Evolutionary conservation across 2,888 invertebrate species (phyloP), one percentile per base, ranked within the genome.

Genomic region (Opisthograptis luteolata): DNA sequence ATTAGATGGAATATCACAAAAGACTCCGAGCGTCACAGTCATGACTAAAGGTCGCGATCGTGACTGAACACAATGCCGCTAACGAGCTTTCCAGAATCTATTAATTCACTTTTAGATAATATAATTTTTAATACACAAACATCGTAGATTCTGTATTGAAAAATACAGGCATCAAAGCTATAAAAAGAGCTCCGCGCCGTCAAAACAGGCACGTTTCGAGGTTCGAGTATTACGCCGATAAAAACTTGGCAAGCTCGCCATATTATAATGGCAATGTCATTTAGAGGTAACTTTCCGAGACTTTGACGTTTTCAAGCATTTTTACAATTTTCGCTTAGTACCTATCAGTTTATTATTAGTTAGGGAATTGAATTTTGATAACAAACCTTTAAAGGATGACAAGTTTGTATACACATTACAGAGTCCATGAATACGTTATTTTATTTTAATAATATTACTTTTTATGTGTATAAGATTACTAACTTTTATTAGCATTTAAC

Each of bases 241-340:
- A 48, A 44, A 55, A 47, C 40, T 55, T 55, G 49, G 45, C 55
- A 34, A 46, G 43, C 46, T 35, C 40, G 30, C 43, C 6, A 44
- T 36, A 39, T 46, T 42, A 47, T 46, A 50, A 43, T 30, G 12
- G 27, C 40, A 32, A 41, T 47, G 44, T 37, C 50, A 44, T 55
- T 51, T 51, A 41, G 9, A 41, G 35, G 47, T 47, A 24, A 42
- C 34, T 49, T 40, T 43, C 20, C 27, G 22, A 44, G 22, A 35
- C 30, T 43, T 35, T 17, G 13, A 34, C 27, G 20, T 44, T 43
- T 41, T 35, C 6, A 30, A 43, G 28, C 28, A 9, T 41, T 46
- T 37, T 48, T 42, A 24, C 19, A 36, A 48, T 35, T 10, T 36
- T 22, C 10, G 34, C 15, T 40, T 24, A 24, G 36, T 24, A 24